phyloP scores from a whole-genome alignment of 2,888 invertebrate genomes.

The Tricholauxania praeusta region DNA sequence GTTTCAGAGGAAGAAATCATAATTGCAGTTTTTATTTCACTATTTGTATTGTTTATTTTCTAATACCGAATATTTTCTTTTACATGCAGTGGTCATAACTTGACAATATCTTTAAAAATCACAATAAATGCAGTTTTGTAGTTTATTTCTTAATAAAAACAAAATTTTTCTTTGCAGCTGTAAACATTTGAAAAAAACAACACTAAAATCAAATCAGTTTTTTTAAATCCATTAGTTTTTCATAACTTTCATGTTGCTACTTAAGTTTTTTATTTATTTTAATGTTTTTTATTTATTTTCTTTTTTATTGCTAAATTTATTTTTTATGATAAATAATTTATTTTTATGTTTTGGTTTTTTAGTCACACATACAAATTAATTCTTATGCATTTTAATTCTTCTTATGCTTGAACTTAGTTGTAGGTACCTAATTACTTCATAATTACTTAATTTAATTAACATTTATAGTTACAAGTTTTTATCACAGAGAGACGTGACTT shows the following conservation, averaged over 20 bases:
- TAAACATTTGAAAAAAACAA: too few relatives aligned
- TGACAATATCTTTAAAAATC: too few relatives aligned
- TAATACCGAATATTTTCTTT: too few relatives aligned
- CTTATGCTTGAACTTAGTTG: too few relatives aligned
- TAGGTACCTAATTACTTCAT: background rate
- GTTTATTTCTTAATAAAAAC: too few relatives aligned
- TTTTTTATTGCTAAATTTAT: background rate
- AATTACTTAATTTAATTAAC: constrained; percentile 36
- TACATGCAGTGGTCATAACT: too few relatives aligned
- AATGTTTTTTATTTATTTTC: constrained; percentile 20
- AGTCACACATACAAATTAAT: background rate
- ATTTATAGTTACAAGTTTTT: constrained; percentile 46
- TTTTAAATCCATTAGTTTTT: background rate
- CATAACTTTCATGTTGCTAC: background rate
- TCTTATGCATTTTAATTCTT: background rate
- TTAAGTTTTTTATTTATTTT: background rate
- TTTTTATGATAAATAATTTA: background rate
- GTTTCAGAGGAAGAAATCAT: constrained; percentile 10
- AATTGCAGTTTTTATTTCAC: constrained; percentile 8
- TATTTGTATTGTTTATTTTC: background rate
- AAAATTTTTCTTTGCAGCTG: too few relatives aligned
- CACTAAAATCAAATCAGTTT: background rate
- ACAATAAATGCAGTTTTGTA: too few relatives aligned
- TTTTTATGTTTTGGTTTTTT: constrained; percentile 24
- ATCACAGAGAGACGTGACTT: constrained; percentile 62